Percentiles rank a stretch among this genome's conserved stretches.
phyloP scores from a whole-genome alignment of 2,888 invertebrate species.

The Pyrocoelia pectoralis region DNA sequence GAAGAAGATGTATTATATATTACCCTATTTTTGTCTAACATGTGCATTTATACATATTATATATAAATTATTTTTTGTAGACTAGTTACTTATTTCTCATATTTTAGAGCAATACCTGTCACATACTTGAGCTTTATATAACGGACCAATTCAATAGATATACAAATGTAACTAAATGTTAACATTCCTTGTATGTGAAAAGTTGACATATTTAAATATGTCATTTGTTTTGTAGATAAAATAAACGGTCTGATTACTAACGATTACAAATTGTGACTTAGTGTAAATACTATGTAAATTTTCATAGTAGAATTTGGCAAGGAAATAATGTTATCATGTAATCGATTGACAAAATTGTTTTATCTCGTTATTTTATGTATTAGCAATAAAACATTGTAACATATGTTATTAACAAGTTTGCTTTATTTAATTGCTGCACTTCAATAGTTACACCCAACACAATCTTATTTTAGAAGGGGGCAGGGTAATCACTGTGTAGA shows the following conservation, averaged over 20 bases:
- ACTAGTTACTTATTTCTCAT: conserved; percentile 35
- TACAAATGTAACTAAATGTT: neutral
- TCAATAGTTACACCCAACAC: no score
- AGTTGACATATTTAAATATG: conserved; percentile 21
- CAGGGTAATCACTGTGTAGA: no score
- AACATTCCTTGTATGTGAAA: conserved; percentile 25
- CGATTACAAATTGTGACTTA: conserved; percentile 19
- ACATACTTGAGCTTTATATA: conserved; percentile 36
- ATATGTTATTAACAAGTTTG: conserved; percentile 16
- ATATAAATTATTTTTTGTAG: conserved; percentile 43
- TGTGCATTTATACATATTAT: conserved; percentile 46
- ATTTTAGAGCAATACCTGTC: conserved; percentile 53
- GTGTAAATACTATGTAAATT: conserved; percentile 28
- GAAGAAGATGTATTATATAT: conserved; percentile 46
- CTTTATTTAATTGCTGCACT: neutral
- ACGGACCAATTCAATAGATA: conserved; percentile 48
- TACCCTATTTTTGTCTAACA: conserved; percentile 50
- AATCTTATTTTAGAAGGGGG: no score
- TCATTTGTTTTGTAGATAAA: conserved; percentile 24
- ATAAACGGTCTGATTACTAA: conserved; percentile 8
- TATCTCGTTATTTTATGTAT: conserved; percentile 52
- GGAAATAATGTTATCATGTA: conserved; percentile 45
- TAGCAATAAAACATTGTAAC: conserved; percentile 47
- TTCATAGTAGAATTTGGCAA: conserved; percentile 41
- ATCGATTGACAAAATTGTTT: conserved; percentile 47